phyloP scores from a whole-genome alignment of 2,797 vertebrate species.

The Lemur catta region DNA sequence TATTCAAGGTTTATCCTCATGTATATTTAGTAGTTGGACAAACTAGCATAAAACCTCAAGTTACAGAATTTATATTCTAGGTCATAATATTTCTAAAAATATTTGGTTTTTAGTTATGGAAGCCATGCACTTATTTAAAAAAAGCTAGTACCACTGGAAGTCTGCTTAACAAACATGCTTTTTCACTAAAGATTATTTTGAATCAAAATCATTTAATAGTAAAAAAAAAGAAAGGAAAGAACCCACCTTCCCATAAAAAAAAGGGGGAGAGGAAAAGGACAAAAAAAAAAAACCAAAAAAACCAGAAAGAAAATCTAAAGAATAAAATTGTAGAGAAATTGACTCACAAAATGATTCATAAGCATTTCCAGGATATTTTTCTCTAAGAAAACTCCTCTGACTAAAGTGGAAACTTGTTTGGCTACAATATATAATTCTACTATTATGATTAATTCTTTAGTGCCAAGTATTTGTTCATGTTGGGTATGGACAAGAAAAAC shows the following conservation, averaged over 20 bases:
- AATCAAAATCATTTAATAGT: constrained; percentile 30
- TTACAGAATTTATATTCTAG: not conserved
- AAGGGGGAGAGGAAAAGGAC: not conserved
- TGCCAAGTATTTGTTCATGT: constrained; percentile 52
- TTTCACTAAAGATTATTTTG: constrained; percentile 27
- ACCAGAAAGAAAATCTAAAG: constrained; percentile 32
- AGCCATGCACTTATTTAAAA: not conserved
- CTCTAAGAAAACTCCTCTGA: constrained; percentile 35
- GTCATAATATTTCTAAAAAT: constrained; percentile 29
- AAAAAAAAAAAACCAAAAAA: not conserved
- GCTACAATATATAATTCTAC: constrained; percentile 33
- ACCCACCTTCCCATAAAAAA: not conserved
- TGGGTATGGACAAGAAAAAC: constrained; percentile 17
- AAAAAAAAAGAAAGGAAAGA: not conserved
- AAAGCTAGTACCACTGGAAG: not conserved
- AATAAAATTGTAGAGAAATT: constrained; percentile 36
- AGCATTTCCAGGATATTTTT: constrained; percentile 54
- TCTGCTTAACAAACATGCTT: not conserved
- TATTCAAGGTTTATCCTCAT: not conserved
- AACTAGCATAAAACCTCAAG: constrained; percentile 3
- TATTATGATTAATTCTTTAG: constrained; percentile 40
- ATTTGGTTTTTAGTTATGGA: constrained; percentile 21
- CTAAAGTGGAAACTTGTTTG: constrained; percentile 54
- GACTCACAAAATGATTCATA: constrained; percentile 44
- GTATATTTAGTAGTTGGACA: not conserved